These are phyloP conservation scores for Microdon myrmicae DNA, from an alignment of 2,888 invertebrate genomes.

Conservation along the genomic window DNA sequence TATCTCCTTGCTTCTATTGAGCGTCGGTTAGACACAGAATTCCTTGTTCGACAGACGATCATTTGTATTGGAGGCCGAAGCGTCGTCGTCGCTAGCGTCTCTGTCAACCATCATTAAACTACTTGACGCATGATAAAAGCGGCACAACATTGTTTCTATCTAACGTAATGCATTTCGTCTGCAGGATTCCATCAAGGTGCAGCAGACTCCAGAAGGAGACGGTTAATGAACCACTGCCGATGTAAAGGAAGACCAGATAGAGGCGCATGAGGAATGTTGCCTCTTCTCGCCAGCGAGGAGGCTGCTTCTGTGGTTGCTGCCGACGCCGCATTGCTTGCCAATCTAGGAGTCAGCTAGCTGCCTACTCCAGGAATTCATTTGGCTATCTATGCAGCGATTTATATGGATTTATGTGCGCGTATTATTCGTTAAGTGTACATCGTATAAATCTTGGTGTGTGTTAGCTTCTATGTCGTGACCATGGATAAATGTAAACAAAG, in stretches of 20 bases:
- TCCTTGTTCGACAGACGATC: constrained; percentile 28
- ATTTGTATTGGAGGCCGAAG: constrained; percentile 24
- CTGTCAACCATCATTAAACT: constrained; percentile 41
- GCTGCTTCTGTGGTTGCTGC: neutral
- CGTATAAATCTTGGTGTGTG: constrained; percentile 44
- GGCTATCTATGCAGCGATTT: constrained; percentile 46
- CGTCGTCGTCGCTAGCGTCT: constrained; percentile 8
- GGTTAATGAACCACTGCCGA: constrained; percentile 29
- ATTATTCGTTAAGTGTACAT: constrained; percentile 23
- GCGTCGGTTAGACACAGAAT: constrained; percentile 11
- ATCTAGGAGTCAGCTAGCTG: constrained; percentile 13
- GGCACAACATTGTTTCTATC: constrained; percentile 24
- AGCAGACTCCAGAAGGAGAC: neutral
- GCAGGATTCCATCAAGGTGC: constrained; percentile 7
- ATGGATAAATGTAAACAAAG: constrained; percentile 47
- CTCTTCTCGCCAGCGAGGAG: neutral
- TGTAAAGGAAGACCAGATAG: neutral
- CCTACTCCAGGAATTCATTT: constrained; percentile 45
- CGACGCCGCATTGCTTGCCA: constrained; percentile 1
- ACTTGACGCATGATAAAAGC: constrained; percentile 43
- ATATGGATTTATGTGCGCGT: constrained; percentile 42
- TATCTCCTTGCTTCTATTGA: constrained; percentile 15
- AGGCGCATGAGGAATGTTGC: constrained; percentile 23
- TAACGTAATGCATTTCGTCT: constrained; percentile 1
- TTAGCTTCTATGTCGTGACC: constrained; percentile 10